phyloP scores from a whole-genome alignment of 2,888 invertebrate genomes.

The Dexiosoma caninum region DNA sequence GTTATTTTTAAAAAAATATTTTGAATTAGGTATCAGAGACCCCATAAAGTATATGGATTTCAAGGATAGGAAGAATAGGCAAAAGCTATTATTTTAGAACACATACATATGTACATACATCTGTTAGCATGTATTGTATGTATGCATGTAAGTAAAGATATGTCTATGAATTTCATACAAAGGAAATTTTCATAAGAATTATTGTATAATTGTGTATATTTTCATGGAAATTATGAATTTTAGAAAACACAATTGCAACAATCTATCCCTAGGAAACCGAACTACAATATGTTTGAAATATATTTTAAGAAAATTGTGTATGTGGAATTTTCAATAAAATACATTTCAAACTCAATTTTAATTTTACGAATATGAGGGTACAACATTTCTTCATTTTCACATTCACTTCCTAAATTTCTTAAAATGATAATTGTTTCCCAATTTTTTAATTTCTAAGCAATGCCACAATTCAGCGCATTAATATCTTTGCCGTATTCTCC shows the following conservation, averaged over 20 bases:
- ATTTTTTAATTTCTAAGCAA: too few relatives aligned
- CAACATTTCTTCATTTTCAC: not conserved
- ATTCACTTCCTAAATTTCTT: not conserved
- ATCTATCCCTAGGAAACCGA: too few relatives aligned
- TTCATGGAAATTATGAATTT: too few relatives aligned
- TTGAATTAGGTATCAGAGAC: constrained; percentile 64
- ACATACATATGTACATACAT: not conserved
- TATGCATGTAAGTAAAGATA: not conserved
- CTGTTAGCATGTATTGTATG: not conserved
- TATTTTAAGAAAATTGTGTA: constrained; percentile 23
- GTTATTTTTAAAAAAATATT: constrained; percentile 48
- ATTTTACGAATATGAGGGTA: too few relatives aligned
- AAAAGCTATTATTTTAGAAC: constrained; percentile 4
- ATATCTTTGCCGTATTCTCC: constrained; percentile 29
- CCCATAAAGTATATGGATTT: constrained; percentile 64
- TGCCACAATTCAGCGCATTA: not conserved
- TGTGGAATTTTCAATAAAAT: too few relatives aligned
- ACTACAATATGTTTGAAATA: too few relatives aligned
- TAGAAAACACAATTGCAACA: too few relatives aligned
- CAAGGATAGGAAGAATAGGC: constrained; percentile 60
- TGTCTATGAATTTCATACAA: not conserved
- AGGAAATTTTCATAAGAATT: too few relatives aligned
- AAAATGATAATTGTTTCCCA: too few relatives aligned
- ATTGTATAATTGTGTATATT: too few relatives aligned
- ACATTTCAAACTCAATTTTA: not conserved